phyloP scores from a whole-genome alignment of 2,888 invertebrate genomes.

The Trissonchulus latispiculum region DNA sequence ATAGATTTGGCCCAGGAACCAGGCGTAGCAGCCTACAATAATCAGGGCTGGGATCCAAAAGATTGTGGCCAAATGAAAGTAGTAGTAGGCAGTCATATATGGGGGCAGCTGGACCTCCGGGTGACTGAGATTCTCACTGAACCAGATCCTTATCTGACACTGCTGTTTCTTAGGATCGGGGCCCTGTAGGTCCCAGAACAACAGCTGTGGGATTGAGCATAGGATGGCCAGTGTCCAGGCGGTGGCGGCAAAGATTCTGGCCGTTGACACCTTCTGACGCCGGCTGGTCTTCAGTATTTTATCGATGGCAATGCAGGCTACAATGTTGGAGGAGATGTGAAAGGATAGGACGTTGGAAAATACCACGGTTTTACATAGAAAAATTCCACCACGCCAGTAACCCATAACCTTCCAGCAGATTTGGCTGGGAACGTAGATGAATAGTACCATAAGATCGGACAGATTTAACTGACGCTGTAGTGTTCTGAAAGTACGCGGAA shows the following conservation, averaged over 20 bases:
- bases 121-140: not conserved
- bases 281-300: not conserved
- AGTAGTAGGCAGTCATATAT: not conserved
- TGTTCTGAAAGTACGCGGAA: constrained; percentile 1
- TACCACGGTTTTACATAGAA: not conserved
- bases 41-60: constrained; percentile 13
- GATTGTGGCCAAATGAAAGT: constrained; percentile 10
- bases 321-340: constrained; percentile 9
- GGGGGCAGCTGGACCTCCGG: not conserved
- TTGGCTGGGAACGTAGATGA: not conserved
- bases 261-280: not conserved
- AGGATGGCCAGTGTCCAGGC: not conserved
- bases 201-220: constrained; percentile 3
- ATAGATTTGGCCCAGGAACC: not conserved
- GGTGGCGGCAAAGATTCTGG: not conserved
- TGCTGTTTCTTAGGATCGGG: not conserved
- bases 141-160: not conserved
- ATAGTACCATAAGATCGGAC: constrained; percentile 8
- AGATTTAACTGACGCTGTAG: constrained; percentile 4
- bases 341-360: constrained; percentile 10
- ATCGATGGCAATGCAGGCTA: constrained; percentile 13
- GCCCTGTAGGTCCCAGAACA: not conserved
- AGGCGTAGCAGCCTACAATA: constrained; percentile 6
- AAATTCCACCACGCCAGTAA: not conserved
- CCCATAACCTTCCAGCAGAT: constrained; percentile 8